Base-by-base conservation (phyloP, 2,113 vertebrate genomes). In the Pitta sordida region DNA sequence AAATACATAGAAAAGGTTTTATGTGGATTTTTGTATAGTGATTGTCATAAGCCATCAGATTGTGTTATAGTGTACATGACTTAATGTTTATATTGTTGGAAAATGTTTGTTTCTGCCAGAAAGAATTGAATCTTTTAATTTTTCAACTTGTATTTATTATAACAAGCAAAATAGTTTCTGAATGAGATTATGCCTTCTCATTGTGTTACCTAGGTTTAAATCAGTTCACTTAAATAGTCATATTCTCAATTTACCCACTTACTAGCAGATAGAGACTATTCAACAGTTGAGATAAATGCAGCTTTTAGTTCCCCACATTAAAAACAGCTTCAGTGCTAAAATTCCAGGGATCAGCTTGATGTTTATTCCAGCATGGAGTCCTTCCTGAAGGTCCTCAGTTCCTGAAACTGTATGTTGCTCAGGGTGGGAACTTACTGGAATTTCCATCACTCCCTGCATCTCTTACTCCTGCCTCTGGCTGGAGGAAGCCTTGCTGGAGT, bases 1-100 rank as follows among this genome's bases (percentile, higher is more conserved):
- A 88, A 86, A 80, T 7, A 22, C 2, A 16, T 27, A n/a, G 49
- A 46, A 32, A 60, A 34, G 27, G 55, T 29, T 80, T 52, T n/a
- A 29, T 77, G 59, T 62, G 41, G 14, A 17, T 81, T 80, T 85
- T 63, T 8, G 18, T 93, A 58, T 75, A 43, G 39, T 30, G 52
- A 23, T 74, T 91, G 59, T 26, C 41, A 7, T 30, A 37, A 95
- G 48, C 36, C 3, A 4, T 63, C 34, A 46, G 70, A 11, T 91
- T 0, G 11, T 13, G 58, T 6, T 62, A 6, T 1, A 10, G 24
- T 13, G 22, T 69, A 48, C 3, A 1, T 63, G 70, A 20, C 36
- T 34, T 65, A 6, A 23, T 44, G 74, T 60, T 86, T 96, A 19
- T 48, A 6, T 14, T 79, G 74, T 22, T 83, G 79, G 59, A 15